phyloP scores from a whole-genome alignment of 2,888 invertebrate species.

The Leptinotarsa rubiginosa region DNA sequence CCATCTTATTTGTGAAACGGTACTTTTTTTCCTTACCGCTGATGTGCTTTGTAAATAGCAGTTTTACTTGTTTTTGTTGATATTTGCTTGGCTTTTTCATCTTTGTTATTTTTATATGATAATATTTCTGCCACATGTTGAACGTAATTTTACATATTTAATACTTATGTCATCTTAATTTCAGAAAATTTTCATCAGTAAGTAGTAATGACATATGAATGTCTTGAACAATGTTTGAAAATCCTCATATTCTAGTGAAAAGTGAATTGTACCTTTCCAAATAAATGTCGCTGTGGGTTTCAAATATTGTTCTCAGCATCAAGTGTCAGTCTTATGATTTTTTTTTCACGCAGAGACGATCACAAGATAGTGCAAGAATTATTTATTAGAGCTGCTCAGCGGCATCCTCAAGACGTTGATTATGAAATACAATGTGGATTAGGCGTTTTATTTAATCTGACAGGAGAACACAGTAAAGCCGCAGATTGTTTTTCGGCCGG shows the following conservation, averaged over 20 bases:
- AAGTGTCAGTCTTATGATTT: slow-evolving; percentile 5
- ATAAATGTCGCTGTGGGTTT: slow-evolving; percentile 10
- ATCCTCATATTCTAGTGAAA: neutral
- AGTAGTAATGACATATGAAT: slow-evolving; percentile 14
- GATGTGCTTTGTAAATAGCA: slow-evolving; percentile 30
- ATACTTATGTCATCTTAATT: neutral
- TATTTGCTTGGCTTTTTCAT: neutral
- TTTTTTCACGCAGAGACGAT: slow-evolving; percentile 64
- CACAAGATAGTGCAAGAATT: slow-evolving; percentile 78
- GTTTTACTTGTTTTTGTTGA: neutral
- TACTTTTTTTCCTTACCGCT: neutral
- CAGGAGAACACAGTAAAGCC: slow-evolving; percentile 94
- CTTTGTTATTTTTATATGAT: neutral
- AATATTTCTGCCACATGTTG: too few relatives aligned
- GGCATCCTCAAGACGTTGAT: slow-evolving; percentile 81
- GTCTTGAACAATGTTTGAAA: slow-evolving; percentile 24
- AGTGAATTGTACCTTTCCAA: neutral
- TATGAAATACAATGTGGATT: slow-evolving; percentile 93
- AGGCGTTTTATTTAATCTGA: slow-evolving; percentile 94
- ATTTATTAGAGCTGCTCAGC: slow-evolving; percentile 83
- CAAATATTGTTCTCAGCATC: slow-evolving; percentile 29
- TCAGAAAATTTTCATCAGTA: slow-evolving; percentile 12
- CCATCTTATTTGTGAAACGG: slow-evolving; percentile 23
- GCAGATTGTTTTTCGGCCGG: slow-evolving; percentile 96
- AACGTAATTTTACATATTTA: neutral